These are phyloP conservation scores for Sylvilagus floridanus DNA, from an alignment of 2,797 vertebrate species.

Conservation along the genomic window DNA sequence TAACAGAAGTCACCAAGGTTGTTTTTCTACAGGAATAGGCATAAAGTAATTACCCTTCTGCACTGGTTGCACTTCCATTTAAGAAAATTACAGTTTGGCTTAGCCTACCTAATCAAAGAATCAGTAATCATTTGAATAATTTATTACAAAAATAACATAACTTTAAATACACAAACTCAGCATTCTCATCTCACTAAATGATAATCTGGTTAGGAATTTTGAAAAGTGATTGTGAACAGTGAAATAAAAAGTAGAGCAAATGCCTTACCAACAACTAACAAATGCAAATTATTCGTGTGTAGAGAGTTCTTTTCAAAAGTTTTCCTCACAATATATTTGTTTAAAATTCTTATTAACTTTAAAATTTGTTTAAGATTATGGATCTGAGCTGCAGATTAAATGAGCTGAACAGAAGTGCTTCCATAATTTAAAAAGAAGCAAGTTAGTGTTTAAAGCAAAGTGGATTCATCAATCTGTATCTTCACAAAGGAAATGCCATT, in stretches of 20 bases:
- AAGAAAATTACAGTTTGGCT: background rate
- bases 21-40: conserved; percentile 52
- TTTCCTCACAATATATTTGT: background rate
- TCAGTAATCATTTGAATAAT: conserved; percentile 8
- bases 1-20: background rate
- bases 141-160: conserved; percentile 16
- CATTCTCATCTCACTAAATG: conserved; percentile 9
- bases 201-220: background rate
- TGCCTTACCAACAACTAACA: background rate
- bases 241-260: background rate
- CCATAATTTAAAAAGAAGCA: conserved; percentile 17
- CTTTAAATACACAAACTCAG: background rate
- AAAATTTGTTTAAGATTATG: conserved; percentile 12
- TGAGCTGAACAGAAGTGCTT: background rate
- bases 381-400: background rate
- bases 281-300: background rate
- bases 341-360: conserved; percentile 45
- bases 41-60: background rate
- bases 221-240: background rate
- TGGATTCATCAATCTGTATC: background rate
- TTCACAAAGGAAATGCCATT: background rate
- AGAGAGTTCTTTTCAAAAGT: background rate
- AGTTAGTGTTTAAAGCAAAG: background rate
- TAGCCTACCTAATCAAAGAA: conserved; percentile 1
- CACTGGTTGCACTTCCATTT: background rate